Percentiles rank a stretch among this genome's conserved stretches.
Conservation (phyloP, 2,888 invertebrate species). For the Platycnemis pennipes region DNA sequence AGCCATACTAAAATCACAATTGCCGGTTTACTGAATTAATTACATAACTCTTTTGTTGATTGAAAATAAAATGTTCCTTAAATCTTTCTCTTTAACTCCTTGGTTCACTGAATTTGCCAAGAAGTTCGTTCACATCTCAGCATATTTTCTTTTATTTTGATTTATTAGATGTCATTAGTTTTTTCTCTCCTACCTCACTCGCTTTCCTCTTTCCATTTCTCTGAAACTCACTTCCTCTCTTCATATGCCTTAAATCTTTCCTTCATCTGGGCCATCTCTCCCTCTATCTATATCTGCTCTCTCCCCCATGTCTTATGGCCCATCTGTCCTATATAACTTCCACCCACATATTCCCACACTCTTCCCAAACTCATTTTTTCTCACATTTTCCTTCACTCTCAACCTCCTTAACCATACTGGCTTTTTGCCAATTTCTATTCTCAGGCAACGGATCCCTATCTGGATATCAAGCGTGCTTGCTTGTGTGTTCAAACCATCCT, state of each 20-base stretch:
- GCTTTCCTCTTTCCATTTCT: background rate
- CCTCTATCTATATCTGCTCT: conserved; percentile 22
- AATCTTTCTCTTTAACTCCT: background rate
- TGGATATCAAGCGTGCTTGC: conserved; percentile 85
- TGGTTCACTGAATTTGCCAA: conserved; percentile 29
- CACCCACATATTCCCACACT: conserved; percentile 49
- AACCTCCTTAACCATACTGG: conserved; percentile 53
- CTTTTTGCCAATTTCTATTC: conserved; percentile 60
- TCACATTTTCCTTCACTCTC: conserved; percentile 65
- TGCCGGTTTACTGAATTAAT: too few relatives aligned
- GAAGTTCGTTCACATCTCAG: conserved; percentile 25
- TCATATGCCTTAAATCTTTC: background rate
- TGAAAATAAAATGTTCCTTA: background rate
- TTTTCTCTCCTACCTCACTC: conserved; percentile 20
- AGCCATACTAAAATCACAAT: too few relatives aligned
- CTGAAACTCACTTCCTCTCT: background rate
- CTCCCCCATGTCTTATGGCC: conserved; percentile 28
- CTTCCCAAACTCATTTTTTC: conserved; percentile 56
- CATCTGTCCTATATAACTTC: conserved; percentile 60
- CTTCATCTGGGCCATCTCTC: background rate
- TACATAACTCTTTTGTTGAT: background rate
- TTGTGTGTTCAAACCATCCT: conserved; percentile 85
- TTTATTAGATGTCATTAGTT: background rate
- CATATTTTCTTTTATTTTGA: background rate
- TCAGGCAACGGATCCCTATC: conserved; percentile 81